These are phyloP conservation scores for Drosophila lacertosa DNA, from an alignment of 1,140 invertebrate genomes.

Conservation along the genomic window DNA sequence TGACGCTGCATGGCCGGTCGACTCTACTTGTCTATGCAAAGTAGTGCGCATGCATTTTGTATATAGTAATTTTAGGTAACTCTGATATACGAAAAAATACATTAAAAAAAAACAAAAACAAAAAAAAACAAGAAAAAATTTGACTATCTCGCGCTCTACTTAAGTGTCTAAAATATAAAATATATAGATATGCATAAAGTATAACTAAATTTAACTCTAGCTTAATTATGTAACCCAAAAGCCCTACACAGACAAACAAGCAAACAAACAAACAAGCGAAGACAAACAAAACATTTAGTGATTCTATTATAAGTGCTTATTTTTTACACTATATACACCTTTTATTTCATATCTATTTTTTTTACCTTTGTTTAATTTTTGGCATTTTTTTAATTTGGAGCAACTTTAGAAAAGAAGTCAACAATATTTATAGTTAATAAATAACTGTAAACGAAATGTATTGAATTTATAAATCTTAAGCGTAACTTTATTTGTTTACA, in stretches of 20 bases:
- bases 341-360: conserved; percentile 55
- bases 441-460: conserved; percentile 69
- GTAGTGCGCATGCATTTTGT: conserved; percentile 65
- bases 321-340: conserved; percentile 53
- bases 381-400: conserved; percentile 59
- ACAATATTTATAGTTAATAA: conserved; percentile 68
- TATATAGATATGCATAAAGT: conserved; percentile 48
- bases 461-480: conserved; percentile 79
- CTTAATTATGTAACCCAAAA: conserved; percentile 63
- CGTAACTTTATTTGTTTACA: conserved; percentile 27
- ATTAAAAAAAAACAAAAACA: conserved; percentile 43
- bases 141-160: conserved; percentile 76
- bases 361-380: conserved; percentile 60
- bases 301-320: conserved; percentile 75
- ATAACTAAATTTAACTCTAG: conserved; percentile 70
- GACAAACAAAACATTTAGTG: conserved; percentile 78
- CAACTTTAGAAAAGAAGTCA: conserved; percentile 60
- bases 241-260: conserved; percentile 52
- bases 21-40: conserved; percentile 59
- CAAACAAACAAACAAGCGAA: conserved; percentile 70
- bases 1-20: conserved; percentile 58
- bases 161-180: conserved; percentile 51
- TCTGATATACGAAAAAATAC: conserved; percentile 59
- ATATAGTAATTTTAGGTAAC: conserved; percentile 62
- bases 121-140: conserved; percentile 48